Conservation (phyloP, 2,888 invertebrate species). For the Hydrotaea diabolus region DNA sequence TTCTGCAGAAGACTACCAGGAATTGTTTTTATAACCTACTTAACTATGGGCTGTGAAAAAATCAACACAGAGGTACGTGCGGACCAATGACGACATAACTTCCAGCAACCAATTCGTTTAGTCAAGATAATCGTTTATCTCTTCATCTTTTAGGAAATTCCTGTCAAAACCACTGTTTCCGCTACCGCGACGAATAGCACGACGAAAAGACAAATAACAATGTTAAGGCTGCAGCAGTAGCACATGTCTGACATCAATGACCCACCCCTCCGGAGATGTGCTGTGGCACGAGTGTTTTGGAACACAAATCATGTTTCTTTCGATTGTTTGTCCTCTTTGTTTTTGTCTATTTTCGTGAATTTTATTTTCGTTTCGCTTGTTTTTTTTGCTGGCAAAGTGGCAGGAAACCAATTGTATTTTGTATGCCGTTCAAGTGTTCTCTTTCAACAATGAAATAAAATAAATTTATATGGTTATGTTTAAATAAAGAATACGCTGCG, state of each 20-base stretch:
- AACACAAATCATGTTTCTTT: slow-evolving; percentile 34
- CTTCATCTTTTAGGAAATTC: background rate
- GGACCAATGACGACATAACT: too few species aligned
- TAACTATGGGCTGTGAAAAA: too few species aligned
- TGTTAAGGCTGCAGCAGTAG: slow-evolving; percentile 31
- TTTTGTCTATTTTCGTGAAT: background rate
- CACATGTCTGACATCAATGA: slow-evolving; percentile 40
- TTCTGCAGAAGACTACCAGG: too few species aligned
- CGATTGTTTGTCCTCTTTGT: background rate
- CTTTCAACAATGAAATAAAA: slow-evolving; percentile 20
- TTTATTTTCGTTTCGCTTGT: too few species aligned
- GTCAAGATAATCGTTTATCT: too few species aligned
- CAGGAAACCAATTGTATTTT: background rate
- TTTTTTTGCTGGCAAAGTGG: background rate
- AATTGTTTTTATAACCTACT: too few species aligned
- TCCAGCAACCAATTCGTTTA: too few species aligned
- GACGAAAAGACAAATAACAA: slow-evolving; percentile 17
- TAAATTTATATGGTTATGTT: slow-evolving; percentile 22
- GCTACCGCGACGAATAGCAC: background rate
- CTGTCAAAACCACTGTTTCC: background rate
- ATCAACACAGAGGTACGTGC: too few species aligned
- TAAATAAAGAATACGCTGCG: background rate
- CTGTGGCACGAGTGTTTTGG: background rate
- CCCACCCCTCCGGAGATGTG: slow-evolving; percentile 10
- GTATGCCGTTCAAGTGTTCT: background rate